Evolutionary conservation across 2,888 invertebrate species (phyloP), one percentile per base, ranked within the genome.

Genomic region (Serripes groenlandicus): DNA sequence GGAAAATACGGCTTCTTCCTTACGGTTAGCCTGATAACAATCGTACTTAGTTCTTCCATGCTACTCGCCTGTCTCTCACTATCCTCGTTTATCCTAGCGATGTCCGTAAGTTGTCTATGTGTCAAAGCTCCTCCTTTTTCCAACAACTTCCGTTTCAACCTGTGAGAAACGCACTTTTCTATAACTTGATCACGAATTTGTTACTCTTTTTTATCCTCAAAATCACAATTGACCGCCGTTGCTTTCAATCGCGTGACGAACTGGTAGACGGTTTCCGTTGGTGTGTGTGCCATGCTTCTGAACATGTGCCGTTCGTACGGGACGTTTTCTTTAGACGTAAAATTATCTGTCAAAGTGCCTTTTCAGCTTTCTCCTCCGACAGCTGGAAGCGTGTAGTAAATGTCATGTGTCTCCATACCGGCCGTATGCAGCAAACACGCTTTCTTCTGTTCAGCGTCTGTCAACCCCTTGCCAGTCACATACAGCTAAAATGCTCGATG

Each of bases 131-230:
- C 60, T 15, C 68, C 71, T 52, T 74, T 69, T 64, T 84, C 83
- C 11, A 84, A 54, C 18, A 82, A 30, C 28, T 82, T 80, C 9
- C 82, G 66, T 32, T 78, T 49, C 11, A 88, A 26, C 21, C 60
- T 60, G 3, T 58, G 56, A n/a, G 77, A 79, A 1, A 5, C 9
- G 64, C 84, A 80, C 32, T 81, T 86, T 15, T 81, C 78, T 4
- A 86, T 74, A 9, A 88, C 71, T 23, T 64, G 64, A 35, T 64
- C 64, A 7, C 37, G 3, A 9, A 64, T 35, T n/a, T n/a, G n/a
- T n/a, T 23, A 3, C 28, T 62, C 64, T 26, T 32, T 35, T 5
- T 15, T 3, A 34, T 28, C 18, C n/a, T 21, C 18, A 64, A 64
- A 64, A 15, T 64, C 37, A 64, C 64, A 32, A 23, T 32, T 7